These are phyloP conservation scores for Odontamblyopus lacepedii DNA, from an alignment of 2,797 vertebrate species.

Conservation along the genomic window DNA sequence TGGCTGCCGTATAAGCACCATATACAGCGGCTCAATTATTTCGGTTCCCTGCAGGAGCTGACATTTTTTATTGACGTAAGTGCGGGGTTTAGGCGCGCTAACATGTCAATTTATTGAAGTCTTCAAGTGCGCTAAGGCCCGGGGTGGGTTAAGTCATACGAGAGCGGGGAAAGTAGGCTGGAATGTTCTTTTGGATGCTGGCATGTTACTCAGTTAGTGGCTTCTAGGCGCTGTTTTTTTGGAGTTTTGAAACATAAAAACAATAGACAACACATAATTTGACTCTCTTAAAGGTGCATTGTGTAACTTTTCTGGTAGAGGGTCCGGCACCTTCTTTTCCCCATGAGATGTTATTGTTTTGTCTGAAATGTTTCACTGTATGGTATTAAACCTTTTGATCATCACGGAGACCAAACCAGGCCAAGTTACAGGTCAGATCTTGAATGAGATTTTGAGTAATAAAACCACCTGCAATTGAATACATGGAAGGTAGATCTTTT, in stretches of 20 bases:
- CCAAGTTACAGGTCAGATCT: no score
- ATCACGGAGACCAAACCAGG: no score
- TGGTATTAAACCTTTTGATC: no score
- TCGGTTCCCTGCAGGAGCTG: conserved; percentile 7
- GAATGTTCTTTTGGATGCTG: background rate
- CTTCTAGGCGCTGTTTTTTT: background rate
- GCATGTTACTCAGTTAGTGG: background rate
- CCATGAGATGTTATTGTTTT: no score
- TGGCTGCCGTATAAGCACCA: conserved; percentile 16
- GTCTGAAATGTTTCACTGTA: no score
- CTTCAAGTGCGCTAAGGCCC: background rate
- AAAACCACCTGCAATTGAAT: no score
- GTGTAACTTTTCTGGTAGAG: no score
- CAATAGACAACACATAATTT: background rate
- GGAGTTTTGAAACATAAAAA: background rate
- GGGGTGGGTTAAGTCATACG: background rate
- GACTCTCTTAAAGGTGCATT: no score
- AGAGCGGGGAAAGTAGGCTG: background rate
- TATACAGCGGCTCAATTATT: conserved; percentile 1
- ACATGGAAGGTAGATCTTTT: no score
- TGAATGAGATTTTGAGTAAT: no score
- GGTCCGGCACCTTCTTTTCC: no score
- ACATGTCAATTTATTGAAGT: conserved; percentile 12
- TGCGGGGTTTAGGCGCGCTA: background rate
- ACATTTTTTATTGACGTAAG: conserved; percentile 13